Evolutionary conservation across 2,888 invertebrate species (phyloP).

Genomic region (Dorcus hopei): DNA sequence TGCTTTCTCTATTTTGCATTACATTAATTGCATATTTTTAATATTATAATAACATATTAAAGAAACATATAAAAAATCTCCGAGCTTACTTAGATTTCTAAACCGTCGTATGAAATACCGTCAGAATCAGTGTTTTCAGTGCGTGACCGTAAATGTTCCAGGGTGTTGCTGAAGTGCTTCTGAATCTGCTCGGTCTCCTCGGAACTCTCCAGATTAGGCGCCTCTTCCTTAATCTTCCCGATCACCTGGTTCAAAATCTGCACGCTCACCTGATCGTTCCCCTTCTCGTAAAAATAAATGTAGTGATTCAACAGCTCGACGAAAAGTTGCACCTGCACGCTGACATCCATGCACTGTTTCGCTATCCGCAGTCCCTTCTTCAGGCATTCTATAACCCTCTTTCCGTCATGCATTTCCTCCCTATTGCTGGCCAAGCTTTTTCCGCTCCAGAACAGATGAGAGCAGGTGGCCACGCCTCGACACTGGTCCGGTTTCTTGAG

Average conservation of each 20-base stretch:
- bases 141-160: constrained; percentile 75
- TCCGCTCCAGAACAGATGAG: constrained; percentile 97
- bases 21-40: no score
- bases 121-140: constrained; percentile 62
- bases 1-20: no score
- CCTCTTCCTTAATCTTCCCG: constrained; percentile 87
- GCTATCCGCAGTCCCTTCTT: constrained; percentile 94
- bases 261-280: constrained; percentile 51
- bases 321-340: constrained; percentile 93
- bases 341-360: constrained; percentile 95
- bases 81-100: constrained; percentile 50
- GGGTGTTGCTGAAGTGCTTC: constrained; percentile 89
- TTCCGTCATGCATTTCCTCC: constrained; percentile 81
- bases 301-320: constrained; percentile 94
- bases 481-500: constrained; percentile 98
- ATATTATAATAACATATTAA: no score
- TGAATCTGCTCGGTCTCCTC: constrained; percentile 97
- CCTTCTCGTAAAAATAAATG: constrained; percentile 88
- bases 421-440: constrained; percentile 52
- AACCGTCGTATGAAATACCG: constrained; percentile 62
- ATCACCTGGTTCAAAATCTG: constrained; percentile 68
- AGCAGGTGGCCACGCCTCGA: constrained; percentile 87
- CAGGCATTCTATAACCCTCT: constrained; percentile 89
- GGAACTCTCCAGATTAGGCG: constrained; percentile 89
- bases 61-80: no score